These are phyloP conservation scores for Saguinus imperator DNA, from an alignment of 2,113 vertebrate genomes.

Conservation along the genomic window DNA sequence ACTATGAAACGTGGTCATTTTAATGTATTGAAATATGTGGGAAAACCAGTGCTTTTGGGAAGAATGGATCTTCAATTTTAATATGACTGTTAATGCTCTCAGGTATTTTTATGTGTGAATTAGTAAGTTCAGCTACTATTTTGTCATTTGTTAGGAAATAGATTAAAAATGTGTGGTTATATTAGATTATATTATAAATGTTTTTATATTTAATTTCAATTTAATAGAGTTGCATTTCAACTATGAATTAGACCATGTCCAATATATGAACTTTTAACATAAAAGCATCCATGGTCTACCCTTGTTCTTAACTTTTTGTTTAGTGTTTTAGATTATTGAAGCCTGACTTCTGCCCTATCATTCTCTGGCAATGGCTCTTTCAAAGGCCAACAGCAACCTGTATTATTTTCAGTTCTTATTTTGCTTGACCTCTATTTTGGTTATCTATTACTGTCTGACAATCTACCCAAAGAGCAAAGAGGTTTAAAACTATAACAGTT, in stretches of 20 bases:
- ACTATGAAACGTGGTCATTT: background rate
- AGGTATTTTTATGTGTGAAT: background rate
- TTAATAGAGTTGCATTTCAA: background rate
- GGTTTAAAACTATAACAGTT: background rate
- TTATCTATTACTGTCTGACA: background rate
- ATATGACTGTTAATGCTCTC: background rate
- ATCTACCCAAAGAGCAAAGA: background rate
- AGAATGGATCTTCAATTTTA: background rate
- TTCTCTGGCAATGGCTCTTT: background rate
- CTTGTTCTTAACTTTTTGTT: slow-evolving; percentile 5
- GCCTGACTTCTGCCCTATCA: background rate
- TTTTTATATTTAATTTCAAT: slow-evolving; percentile 22
- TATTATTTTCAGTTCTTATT: slow-evolving; percentile 11
- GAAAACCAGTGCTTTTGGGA: background rate
- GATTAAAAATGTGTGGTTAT: background rate
- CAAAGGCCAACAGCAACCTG: background rate
- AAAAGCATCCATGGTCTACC: background rate
- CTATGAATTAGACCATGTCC: background rate
- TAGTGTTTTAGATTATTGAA: background rate
- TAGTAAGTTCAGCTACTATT: background rate
- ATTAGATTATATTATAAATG: background rate
- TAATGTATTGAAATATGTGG: background rate
- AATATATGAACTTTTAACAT: background rate
- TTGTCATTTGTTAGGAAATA: slow-evolving; percentile 21
- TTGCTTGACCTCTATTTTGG: background rate